Base-by-base conservation (phyloP, 2,888 invertebrate species). In the Rhagophthalmus giganteus region DNA sequence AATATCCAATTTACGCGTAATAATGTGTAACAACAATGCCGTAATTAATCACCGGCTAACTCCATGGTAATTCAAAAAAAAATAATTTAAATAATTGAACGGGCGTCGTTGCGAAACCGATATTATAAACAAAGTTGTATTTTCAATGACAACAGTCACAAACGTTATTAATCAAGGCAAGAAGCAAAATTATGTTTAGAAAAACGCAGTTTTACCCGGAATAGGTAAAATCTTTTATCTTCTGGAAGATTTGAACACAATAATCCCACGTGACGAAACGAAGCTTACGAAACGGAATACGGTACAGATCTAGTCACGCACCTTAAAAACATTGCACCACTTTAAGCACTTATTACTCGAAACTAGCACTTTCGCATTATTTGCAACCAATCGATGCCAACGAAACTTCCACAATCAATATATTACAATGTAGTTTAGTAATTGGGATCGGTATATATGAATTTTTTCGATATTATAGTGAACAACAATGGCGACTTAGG, bases 401-500 rank as follows among this genome's bases (percentile, higher is more conserved):
- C 26, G 33, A 38, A 42, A 48, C 48, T 38, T 42, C 5, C 33
- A 28, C 30, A 38, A 37, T 27, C 28, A 46, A 38, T 24, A 25
- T 32, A 25, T 32, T 42, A 40, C 8, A 12, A 24, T 28, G 14
- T 25, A 40, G 27, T 45, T 41, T 10, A 35, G 20, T 28, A 20
- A 32, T 20, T 32, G 13, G 10, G 25, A 33, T 20, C 24, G 51
- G 42, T 47, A 41, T 44, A 37, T 31, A 46, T 27, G 31, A 34
- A 58, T 65, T 65, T 63, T 61, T 55, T 52, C 56, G 59, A 63
- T 62, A 65, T 66, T 69, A 67, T 67, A 65, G 64, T 64, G 62
- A 68, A 71, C 74, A 74, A 74, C 73, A 74, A 74, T 74, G 74
- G 74, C 74, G 74, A 71, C 74, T 64, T 65, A 62, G 62, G 62